Conservation (phyloP, 2,113 vertebrate genomes). For the Fulmarus glacialis region DNA sequence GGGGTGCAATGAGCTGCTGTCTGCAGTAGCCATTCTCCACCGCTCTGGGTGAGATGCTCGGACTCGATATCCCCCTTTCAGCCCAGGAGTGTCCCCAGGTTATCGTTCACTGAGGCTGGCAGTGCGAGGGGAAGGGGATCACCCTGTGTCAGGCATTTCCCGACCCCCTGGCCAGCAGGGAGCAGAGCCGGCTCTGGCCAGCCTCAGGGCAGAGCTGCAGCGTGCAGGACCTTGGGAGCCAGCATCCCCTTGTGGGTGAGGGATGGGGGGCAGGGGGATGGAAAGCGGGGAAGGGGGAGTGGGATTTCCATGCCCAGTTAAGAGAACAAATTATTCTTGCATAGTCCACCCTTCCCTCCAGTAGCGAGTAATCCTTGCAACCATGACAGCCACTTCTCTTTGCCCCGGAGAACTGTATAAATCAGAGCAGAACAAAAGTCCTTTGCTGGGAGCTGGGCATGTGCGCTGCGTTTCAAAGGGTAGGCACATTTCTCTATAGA, state of each 20-base stretch:
- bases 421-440: constrained; percentile 60
- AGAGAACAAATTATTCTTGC: constrained; percentile 9
- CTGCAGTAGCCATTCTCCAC: neutral
- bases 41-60: accelerated
- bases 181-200: neutral
- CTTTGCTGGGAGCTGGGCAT: constrained; percentile 54
- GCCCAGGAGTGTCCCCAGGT: neutral
- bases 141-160: neutral
- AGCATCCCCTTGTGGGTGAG: neutral
- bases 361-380: constrained; percentile 13
- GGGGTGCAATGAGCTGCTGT: neutral
- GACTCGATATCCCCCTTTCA: neutral
- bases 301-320: neutral
- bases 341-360: constrained; percentile 41
- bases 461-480: constrained; percentile 40
- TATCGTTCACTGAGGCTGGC: neutral
- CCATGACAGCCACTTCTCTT: constrained; percentile 57
- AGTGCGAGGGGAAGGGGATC: neutral
- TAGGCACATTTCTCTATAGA: constrained; percentile 48
- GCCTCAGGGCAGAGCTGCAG: neutral
- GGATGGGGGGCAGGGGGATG: neutral
- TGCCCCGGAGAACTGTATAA: constrained; percentile 35
- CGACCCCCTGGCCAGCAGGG: accelerated
- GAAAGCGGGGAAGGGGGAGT: accelerated
- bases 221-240: accelerated